These are phyloP conservation scores for Babyrousa celebensis DNA, from an alignment of 2,797 vertebrate genomes.

Conservation along the genomic window DNA sequence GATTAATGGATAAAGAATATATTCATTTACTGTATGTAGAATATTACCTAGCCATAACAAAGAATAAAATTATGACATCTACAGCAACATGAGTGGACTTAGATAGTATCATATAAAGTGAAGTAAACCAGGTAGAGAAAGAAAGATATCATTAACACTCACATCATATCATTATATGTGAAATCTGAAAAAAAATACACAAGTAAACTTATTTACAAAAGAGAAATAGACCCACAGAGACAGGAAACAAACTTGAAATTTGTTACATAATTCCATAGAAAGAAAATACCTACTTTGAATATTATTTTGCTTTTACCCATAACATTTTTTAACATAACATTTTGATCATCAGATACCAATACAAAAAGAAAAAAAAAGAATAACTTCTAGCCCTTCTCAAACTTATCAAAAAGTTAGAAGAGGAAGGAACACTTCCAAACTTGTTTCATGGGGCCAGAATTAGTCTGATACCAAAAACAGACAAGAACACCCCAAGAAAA, in stretches of 20 bases:
- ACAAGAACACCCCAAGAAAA: neutral
- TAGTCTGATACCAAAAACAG: neutral
- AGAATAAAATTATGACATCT: no score
- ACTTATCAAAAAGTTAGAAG: neutral
- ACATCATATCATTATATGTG: no score
- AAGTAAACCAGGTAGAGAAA: no score
- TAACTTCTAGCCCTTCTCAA: neutral
- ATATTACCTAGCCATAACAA: no score
- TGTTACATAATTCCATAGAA: neutral
- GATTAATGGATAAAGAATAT: no score
- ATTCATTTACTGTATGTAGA: no score
- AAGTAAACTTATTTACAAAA: no score
- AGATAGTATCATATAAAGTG: no score
- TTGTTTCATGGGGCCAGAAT: neutral
- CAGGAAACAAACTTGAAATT: neutral
- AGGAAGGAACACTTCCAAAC: neutral
- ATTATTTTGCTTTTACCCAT: neutral
- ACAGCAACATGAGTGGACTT: no score
- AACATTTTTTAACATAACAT: neutral
- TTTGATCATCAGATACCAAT: neutral
- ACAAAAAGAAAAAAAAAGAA: neutral
- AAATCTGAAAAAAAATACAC: no score
- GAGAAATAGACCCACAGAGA: no score
- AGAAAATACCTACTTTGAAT: neutral
- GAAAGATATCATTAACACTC: no score